These are phyloP conservation scores for Cricetomys ansorgei DNA, from an alignment of 2,113 vertebrate genomes.

Conservation along the genomic window DNA sequence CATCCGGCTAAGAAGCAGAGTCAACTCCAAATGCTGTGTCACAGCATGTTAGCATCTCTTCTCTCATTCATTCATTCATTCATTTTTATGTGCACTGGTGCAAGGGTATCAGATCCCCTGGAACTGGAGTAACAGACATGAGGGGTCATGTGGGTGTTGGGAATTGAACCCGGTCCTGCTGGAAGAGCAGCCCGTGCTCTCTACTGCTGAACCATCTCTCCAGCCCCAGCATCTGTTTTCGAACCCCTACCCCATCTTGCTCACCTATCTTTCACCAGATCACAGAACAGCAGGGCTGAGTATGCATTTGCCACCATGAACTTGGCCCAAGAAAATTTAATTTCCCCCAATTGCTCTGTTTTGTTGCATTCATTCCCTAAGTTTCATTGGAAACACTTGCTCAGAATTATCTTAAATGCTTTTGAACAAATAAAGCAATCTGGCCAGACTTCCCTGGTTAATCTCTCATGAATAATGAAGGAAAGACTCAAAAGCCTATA, in stretches of 20 bases:
- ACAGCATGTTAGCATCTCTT: not conserved
- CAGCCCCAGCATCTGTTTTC: not conserved
- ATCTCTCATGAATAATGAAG: constrained; percentile 62
- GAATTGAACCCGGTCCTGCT: no score
- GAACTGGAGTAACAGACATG: no score
- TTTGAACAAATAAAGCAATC: constrained; percentile 54
- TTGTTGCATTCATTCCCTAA: constrained; percentile 15
- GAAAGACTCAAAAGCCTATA: constrained; percentile 33
- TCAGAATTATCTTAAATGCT: constrained; percentile 24
- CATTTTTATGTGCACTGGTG: no score
- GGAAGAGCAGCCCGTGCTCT: no score
- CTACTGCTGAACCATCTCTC: no score
- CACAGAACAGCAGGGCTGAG: not conserved
- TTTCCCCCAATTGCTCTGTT: constrained; percentile 7
- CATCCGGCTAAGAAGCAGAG: not conserved
- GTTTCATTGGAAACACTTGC: constrained; percentile 16
- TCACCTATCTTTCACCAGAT: not conserved
- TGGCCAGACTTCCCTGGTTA: constrained; percentile 2
- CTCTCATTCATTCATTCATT: no score
- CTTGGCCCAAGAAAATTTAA: constrained; percentile 48
- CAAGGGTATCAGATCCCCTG: no score
- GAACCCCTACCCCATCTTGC: not conserved
- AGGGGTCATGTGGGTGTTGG: no score
- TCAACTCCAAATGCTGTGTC: not conserved
- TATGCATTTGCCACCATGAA: not conserved